A percentile compares a stretch with the other conserved stretches of the same genome.
phyloP scores from a whole-genome alignment of 2,888 invertebrate species.

The Clivina fossor region DNA sequence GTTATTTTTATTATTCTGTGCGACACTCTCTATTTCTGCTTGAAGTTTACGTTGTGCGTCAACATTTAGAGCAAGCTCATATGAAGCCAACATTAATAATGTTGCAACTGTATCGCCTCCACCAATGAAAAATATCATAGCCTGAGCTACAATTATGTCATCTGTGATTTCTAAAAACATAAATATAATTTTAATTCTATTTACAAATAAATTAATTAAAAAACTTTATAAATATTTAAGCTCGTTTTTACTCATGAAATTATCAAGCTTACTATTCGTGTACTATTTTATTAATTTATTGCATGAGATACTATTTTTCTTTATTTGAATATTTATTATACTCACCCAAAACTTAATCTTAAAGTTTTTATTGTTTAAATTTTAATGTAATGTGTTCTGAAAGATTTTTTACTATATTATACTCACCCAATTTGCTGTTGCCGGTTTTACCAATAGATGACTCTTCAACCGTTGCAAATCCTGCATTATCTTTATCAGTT shows the following conservation, averaged over 20 bases:
- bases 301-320: too few species aligned
- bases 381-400: too few species aligned
- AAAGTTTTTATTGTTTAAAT: too few species aligned
- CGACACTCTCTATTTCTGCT: constrained; percentile 26
- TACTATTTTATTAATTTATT: too few species aligned
- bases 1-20: constrained; percentile 42
- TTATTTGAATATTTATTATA: too few species aligned
- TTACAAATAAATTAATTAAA: too few species aligned
- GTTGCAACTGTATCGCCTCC: constrained; percentile 54
- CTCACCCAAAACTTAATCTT: too few species aligned
- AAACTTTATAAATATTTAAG: too few species aligned
- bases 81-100: constrained; percentile 51
- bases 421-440: constrained; percentile 7
- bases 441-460: constrained; percentile 42
- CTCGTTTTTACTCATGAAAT: too few species aligned
- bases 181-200: too few species aligned
- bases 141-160: constrained; percentile 58
- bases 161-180: constrained; percentile 43
- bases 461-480: constrained; percentile 38
- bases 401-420: too few species aligned
- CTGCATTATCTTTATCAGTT: background rate
- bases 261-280: too few species aligned
- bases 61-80: constrained; percentile 52
- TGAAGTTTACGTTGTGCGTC: constrained; percentile 9
- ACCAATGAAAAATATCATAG: constrained; percentile 53